Conservation (phyloP, 1,140 invertebrate species). For the Polypedilum pembai region DNA sequence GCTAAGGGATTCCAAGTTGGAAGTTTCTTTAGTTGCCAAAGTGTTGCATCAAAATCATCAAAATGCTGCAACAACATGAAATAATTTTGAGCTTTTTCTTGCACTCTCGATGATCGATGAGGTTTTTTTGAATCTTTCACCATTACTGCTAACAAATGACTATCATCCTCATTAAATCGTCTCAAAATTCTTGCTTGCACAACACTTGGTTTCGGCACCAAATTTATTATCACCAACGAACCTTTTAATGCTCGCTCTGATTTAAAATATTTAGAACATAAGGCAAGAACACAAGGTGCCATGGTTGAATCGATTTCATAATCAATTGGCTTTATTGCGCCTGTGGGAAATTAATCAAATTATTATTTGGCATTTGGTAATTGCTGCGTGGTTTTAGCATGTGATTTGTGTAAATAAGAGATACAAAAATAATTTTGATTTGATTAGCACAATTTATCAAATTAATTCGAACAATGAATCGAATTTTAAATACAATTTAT, state of each 20-base stretch:
- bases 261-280: constrained; percentile 30
- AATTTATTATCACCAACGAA: constrained; percentile 29
- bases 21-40: neutral
- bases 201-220: neutral
- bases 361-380: too few relatives aligned
- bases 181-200: constrained; percentile 23
- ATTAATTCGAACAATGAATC: too few relatives aligned
- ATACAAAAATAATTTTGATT: too few relatives aligned
- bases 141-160: constrained; percentile 25
- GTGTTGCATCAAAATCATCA: neutral
- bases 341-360: neutral
- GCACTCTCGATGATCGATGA: constrained; percentile 23
- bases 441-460: too few relatives aligned
- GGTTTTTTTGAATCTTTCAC: constrained; percentile 19
- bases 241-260: constrained; percentile 28
- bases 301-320: constrained; percentile 2
- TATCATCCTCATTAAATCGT: constrained; percentile 23
- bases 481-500: too few relatives aligned
- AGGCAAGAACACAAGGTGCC: neutral
- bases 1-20: constrained; percentile 30
- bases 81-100: constrained; percentile 30
- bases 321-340: constrained; percentile 15
- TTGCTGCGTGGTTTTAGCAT: too few relatives aligned
- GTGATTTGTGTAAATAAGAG: too few relatives aligned
- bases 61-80: constrained; percentile 14